These are phyloP conservation scores for Ciconia maguari DNA, from an alignment of 2,113 vertebrate genomes.

Conservation along the genomic window DNA sequence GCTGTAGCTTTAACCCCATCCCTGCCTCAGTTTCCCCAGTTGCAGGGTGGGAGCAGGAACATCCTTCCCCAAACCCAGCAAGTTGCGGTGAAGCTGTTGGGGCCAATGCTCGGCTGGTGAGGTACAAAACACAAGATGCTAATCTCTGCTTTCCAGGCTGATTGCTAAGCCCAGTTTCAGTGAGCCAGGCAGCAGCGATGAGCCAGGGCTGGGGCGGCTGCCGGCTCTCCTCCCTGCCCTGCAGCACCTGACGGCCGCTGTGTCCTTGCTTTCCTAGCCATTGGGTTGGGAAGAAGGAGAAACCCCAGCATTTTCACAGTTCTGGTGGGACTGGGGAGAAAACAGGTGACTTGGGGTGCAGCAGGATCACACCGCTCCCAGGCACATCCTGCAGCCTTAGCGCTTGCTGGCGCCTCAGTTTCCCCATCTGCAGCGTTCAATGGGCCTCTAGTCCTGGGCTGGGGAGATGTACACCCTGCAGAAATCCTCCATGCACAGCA, in stretches of 20 bases:
- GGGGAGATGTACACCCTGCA: background rate
- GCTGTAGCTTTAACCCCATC: background rate
- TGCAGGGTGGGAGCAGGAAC: background rate
- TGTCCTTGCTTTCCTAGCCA: background rate
- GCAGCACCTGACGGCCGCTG: background rate
- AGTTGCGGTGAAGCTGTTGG: background rate
- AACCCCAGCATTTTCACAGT: background rate
- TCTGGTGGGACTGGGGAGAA: fast-evolving
- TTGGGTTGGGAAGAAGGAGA: background rate
- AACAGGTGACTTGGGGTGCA: background rate
- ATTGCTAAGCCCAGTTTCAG: background rate
- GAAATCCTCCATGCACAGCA: fast-evolving
- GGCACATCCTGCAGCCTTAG: background rate
- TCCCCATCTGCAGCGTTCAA: background rate
- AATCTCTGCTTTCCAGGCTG: background rate
- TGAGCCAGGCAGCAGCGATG: background rate
- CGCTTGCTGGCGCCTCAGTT: background rate
- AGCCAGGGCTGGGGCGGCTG: background rate
- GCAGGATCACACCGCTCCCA: background rate
- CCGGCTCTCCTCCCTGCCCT: background rate
- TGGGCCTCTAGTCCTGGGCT: background rate
- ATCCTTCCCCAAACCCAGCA: background rate
- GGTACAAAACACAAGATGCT: background rate
- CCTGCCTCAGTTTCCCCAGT: background rate
- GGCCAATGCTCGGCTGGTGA: fast-evolving